Conservation (phyloP, 2,888 invertebrate species). For the Hirudinaria manillensis region DNA sequence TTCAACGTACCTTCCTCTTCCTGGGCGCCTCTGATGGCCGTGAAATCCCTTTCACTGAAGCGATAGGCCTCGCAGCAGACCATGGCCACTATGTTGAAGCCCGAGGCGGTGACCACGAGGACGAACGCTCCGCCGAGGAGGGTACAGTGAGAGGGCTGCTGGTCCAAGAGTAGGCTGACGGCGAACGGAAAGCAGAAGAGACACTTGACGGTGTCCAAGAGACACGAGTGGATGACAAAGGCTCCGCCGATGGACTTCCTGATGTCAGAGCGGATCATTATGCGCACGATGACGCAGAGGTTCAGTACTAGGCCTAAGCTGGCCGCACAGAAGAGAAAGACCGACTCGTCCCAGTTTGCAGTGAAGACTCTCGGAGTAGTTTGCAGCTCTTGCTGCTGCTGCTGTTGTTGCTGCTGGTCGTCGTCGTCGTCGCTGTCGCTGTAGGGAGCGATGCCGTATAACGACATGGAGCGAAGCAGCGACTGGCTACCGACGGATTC, state of each 20-base stretch:
- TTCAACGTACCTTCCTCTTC: neutral
- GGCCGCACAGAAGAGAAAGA: conserved; percentile 50
- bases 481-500: neutral
- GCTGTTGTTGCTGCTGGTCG: conserved; percentile 2
- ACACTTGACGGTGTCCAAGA: conserved; percentile 51
- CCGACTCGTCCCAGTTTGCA: conserved; percentile 44
- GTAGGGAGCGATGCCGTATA: neutral
- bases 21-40: neutral
- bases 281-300: conserved; percentile 45
- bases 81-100: conserved; percentile 54
- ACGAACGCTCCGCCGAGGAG: conserved; percentile 51
- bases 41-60: conserved; percentile 49
- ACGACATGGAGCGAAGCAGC: neutral
- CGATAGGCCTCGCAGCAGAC: conserved; percentile 53
- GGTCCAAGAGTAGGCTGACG: conserved; percentile 47
- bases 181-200: conserved; percentile 53
- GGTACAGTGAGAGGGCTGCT: conserved; percentile 47
- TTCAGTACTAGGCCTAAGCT: conserved; percentile 50
- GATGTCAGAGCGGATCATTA: conserved; percentile 45
- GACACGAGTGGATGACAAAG: conserved; percentile 52
- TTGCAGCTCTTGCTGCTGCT: neutral
- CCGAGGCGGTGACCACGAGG: conserved; percentile 50
- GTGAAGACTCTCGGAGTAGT: neutral
- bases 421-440: conserved; percentile 4
- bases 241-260: conserved; percentile 51